Evolutionary conservation across 2,797 vertebrate genomes (phyloP).

Genomic region (Capromys pilorides): DNA sequence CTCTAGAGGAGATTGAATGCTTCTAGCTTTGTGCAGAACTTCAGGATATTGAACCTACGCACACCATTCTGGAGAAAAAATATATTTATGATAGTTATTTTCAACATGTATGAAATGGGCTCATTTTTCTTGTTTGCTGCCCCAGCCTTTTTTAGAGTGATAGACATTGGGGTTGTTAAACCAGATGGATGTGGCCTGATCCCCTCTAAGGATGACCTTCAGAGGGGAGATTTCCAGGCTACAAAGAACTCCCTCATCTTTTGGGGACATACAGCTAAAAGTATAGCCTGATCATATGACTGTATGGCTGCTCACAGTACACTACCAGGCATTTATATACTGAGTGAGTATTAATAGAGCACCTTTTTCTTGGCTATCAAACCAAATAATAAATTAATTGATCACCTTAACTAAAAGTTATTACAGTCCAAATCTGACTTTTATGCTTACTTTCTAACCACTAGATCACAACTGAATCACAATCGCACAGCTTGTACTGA

Average conservation of each 20-base stretch:
- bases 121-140: neutral
- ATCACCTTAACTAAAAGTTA: neutral
- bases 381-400: neutral
- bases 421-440: neutral
- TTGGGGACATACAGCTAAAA: neutral
- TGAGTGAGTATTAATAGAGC: neutral
- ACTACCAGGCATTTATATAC: neutral
- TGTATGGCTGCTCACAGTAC: neutral
- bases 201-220: neutral
- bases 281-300: neutral
- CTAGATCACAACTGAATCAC: neutral
- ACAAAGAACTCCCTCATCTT: neutral
- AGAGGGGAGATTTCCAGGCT: neutral
- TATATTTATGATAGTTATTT: neutral
- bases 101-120: neutral
- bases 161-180: neutral
- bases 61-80: neutral
- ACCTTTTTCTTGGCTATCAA: conserved; percentile 13
- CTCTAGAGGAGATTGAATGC: neutral
- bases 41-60: neutral
- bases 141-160: neutral
- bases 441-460: neutral
- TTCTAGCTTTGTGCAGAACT: neutral
- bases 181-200: neutral
- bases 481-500: neutral